A percentile compares a stretch with the other conserved stretches of the same genome.
phyloP scores from a whole-genome alignment of 2,113 vertebrate genomes.

The Pelobates fuscus region DNA sequence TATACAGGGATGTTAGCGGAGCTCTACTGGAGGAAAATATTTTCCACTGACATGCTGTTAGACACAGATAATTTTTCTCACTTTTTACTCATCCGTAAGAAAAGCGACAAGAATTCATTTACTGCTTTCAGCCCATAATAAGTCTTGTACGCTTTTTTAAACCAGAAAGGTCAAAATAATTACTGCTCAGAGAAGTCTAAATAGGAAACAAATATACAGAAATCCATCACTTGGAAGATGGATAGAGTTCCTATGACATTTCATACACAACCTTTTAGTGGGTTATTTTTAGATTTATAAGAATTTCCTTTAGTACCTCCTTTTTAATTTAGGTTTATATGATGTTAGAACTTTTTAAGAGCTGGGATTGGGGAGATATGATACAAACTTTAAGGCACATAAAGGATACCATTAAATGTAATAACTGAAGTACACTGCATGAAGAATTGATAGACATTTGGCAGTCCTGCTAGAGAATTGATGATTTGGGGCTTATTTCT shows the following conservation, averaged over 20 bases:
- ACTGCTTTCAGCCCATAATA: conserved; percentile 37
- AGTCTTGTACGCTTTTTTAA: conserved; percentile 27
- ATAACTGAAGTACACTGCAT: background rate
- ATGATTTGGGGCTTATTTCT: too few relatives aligned
- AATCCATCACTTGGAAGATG: conserved; percentile 31
- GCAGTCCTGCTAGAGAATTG: too few relatives aligned
- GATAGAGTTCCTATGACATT: conserved; percentile 3
- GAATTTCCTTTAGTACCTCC: background rate
- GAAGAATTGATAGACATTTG: background rate
- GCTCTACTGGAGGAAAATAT: background rate
- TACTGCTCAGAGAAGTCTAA: conserved; percentile 41
- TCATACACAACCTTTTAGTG: conserved; percentile 10
- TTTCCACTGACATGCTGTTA: conserved; percentile 1
- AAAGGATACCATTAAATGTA: background rate
- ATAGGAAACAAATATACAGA: conserved; percentile 45
- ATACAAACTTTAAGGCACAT: too few relatives aligned
- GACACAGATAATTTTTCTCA: conserved; percentile 20
- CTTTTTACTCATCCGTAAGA: conserved; percentile 25
- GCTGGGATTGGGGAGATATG: background rate
- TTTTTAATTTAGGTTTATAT: conserved; percentile 3
- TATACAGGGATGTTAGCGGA: background rate
- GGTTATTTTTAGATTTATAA: background rate
- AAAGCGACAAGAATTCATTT: conserved; percentile 32
- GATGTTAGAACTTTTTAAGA: background rate
- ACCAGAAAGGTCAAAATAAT: conserved; percentile 48